These are phyloP conservation scores for Falcaria lacertinaria DNA, from an alignment of 2,888 invertebrate genomes.

Conservation along the genomic window DNA sequence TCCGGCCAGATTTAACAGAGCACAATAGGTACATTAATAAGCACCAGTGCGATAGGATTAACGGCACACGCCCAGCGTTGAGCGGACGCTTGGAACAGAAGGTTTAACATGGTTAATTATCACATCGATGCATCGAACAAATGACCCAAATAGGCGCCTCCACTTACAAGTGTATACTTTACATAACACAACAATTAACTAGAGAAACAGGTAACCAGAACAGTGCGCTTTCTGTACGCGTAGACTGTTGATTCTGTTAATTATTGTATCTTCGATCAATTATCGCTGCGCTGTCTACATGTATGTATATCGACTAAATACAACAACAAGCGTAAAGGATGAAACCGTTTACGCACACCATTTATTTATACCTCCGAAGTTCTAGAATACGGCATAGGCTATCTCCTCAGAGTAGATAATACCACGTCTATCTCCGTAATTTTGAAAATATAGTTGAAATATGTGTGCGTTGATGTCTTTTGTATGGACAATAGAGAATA, in stretches of 20 bases:
- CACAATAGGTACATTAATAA: neutral
- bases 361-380: too few relatives aligned
- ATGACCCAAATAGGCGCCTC: slow-evolving; percentile 20
- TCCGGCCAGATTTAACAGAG: slow-evolving; percentile 1
- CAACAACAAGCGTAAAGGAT: too few relatives aligned
- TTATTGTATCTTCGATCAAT: slow-evolving; percentile 30
- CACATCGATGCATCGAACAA: slow-evolving; percentile 1
- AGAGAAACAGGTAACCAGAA: slow-evolving; percentile 28
- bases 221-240: slow-evolving; percentile 20
- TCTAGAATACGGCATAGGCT: too few relatives aligned
- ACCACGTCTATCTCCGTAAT: too few relatives aligned
- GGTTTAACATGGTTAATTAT: slow-evolving; percentile 1
- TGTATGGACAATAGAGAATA: too few relatives aligned
- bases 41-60: neutral
- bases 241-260: slow-evolving; percentile 39
- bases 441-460: too few relatives aligned
- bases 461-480: slow-evolving; percentile 9
- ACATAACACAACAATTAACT: slow-evolving; percentile 18
- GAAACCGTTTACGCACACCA: too few relatives aligned
- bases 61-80: neutral
- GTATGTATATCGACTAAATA: neutral
- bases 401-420: too few relatives aligned
- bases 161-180: slow-evolving; percentile 4
- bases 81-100: neutral
- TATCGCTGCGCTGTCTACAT: slow-evolving; percentile 24